Base-by-base conservation (phyloP, 2,797 vertebrate genomes). In the Cygnus olor region DNA sequence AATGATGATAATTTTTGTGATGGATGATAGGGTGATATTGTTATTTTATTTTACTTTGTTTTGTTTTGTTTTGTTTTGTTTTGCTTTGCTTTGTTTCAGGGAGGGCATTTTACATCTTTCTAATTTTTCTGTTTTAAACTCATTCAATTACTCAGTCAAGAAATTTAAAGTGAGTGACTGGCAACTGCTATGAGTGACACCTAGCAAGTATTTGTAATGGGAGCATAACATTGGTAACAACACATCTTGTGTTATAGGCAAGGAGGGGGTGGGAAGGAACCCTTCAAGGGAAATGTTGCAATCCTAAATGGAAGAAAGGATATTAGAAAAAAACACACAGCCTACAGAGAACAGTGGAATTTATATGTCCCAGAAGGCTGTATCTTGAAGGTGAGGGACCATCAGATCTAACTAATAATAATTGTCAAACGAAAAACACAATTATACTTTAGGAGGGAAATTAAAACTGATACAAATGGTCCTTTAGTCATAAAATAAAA, bases 391-490 rank as follows among this genome's bases (percentile, higher is more conserved):
- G 30, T 65, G 54, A 71, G 27, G 4, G 11, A 22, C 17, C 49
- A 42, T 61, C 49, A 87, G 38, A 54, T 16, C 54, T 28, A 14
- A 60, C 51, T 51, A 25, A 49, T 27, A 79, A 38, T 65, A 87
- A 66, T 61, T 72, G 68, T 47, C 64, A 63, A 42, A 61, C 79
- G 44, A 49, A 30, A 65, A 79, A 17, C 21, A 53, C 14, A 65
- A 15, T 56, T 74, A 14, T 36, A 34, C 80, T 78, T 82, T 32
- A 40, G 78, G 42, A 72, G n/a, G 74, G 68, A 96, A 95, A 94
- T 92, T 14, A 87, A 94, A 94, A 53, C 11, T 25, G 58, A 24
- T 79, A 38, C 85, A 72, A 87, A 45, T 5, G 2, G 11, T 77
- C 63, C 40, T 79, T 89, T 32, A 44, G 14, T 54, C 36, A 15